Evolutionary conservation across 2,113 vertebrate species (phyloP), one percentile per base, ranked within the genome.

Genomic region (Brachyistius frenatus): DNA sequence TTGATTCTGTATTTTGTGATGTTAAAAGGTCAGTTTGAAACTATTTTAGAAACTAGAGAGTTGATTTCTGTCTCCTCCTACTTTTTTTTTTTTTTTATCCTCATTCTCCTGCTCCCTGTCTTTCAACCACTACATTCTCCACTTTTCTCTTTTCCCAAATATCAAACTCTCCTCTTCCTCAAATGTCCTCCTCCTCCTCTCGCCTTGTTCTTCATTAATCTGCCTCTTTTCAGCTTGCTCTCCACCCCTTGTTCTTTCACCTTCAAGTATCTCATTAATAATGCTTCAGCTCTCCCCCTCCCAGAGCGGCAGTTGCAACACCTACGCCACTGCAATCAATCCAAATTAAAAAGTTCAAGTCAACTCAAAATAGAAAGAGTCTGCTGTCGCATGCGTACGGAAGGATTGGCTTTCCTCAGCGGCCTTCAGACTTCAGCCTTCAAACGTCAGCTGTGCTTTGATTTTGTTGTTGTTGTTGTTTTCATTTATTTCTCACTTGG

Each of bases 201-300:
- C 41, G 32, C n/a, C 56, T 64, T 49, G 1, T 73, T 72, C 65
- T 49, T 67, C 74, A 23, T 23, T 23, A 23, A 23, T 23, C 23
- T 23, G 23, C 23, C 23, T 23, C 23, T 23, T 23, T 23, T 23
- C 23, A 23, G 23, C 23, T 23, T 23, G 23, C 23, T 23, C 23
- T 23, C 23, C 23, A 23, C 23, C 23, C 23, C 23, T 23, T 23
- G 23, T 76, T 73, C 65, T 49, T 67, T 72, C 78, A 84, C 76
- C 70, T 91, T 78, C 86, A 84, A 88, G 73, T 80, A 70, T 87
- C 89, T 89, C 86, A 86, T 91, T 83, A 88, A 88, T 89, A 84
- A 89, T 71, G 70, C 73, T 71, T 78, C 78, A 77, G 69, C 33
- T 76, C 81, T 69, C 41, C 56, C 50, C 76, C 76, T 80, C 83